Evolutionary conservation across 2,113 vertebrate genomes (phyloP).

Genomic region (Pterocles burchelli): DNA sequence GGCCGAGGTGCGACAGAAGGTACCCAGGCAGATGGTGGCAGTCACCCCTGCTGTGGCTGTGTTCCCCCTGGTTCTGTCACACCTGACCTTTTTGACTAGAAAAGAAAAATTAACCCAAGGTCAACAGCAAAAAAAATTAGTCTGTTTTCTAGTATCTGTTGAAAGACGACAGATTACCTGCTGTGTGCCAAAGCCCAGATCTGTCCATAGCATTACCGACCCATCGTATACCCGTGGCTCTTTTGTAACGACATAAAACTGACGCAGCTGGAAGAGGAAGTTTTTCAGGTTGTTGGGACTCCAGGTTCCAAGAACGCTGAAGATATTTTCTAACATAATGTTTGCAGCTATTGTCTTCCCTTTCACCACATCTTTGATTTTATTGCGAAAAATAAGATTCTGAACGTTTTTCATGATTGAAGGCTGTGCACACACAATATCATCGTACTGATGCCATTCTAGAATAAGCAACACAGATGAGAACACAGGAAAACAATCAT

Average conservation of each 20-base stretch:
- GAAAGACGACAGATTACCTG: slow-evolving; percentile 72
- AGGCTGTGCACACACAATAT: slow-evolving; percentile 80
- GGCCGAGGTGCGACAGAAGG: neutral
- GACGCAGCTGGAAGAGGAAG: slow-evolving; percentile 79
- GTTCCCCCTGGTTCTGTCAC: neutral
- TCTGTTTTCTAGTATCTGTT: neutral
- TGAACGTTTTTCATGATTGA: accelerated
- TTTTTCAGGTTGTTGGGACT: slow-evolving; percentile 70
- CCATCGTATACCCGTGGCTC: slow-evolving; percentile 69
- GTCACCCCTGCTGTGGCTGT: neutral
- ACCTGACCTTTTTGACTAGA: neutral
- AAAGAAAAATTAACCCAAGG: neutral
- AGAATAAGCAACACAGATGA: neutral
- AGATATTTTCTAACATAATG: slow-evolving; percentile 84
- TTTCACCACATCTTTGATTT: slow-evolving; percentile 33
- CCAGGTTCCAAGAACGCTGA: slow-evolving; percentile 83
- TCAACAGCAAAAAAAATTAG: neutral
- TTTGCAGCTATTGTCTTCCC: slow-evolving; percentile 80
- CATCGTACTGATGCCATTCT: slow-evolving; percentile 97
- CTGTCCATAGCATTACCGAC: neutral
- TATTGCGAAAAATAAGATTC: accelerated
- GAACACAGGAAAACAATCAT: neutral
- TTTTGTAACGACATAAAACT: slow-evolving; percentile 72
- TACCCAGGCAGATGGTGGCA: neutral
- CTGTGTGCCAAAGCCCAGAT: slow-evolving; percentile 39